A percentile compares a stretch with the other conserved stretches of the same genome.
Evolutionary conservation across 1,140 invertebrate species (phyloP).

Genomic region (Oryzaephilus surinamensis): DNA sequence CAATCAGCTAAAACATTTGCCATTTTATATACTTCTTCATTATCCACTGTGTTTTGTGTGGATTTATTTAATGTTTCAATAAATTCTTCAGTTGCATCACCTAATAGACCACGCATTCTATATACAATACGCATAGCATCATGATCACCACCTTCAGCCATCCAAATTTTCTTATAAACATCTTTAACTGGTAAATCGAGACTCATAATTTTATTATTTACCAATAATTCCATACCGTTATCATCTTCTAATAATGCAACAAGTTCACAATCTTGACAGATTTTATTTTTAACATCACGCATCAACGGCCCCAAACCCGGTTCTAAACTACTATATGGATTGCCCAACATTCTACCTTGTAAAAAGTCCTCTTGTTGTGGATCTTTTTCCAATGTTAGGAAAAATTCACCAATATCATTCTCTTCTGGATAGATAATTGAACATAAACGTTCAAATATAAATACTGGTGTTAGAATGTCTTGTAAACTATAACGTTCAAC

Average conservation of each 20-base stretch:
- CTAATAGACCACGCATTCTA: conserved; percentile 92
- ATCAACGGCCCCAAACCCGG: conserved; percentile 91
- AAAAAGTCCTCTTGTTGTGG: conserved; percentile 98
- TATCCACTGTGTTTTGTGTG: conserved; percentile 81
- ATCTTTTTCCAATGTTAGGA: conserved; percentile 93
- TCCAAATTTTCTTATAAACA: conserved; percentile 80
- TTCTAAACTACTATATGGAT: conserved; percentile 91
- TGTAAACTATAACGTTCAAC: conserved; percentile 85
- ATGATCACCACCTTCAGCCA: conserved; percentile 71
- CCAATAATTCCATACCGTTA: conserved; percentile 97
- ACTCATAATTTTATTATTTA: conserved; percentile 97
- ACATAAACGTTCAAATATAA: conserved; percentile 94
- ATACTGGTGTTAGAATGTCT: conserved; percentile 92
- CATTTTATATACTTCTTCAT: conserved; percentile 85
- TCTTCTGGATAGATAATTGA: conserved; percentile 97
- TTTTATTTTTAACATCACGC: conserved; percentile 98
- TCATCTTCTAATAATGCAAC: conserved; percentile 94
- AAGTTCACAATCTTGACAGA: conserved; percentile 93
- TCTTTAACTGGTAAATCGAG: conserved; percentile 93
- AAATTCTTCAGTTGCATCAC: conserved; percentile 97
- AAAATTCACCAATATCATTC: conserved; percentile 94
- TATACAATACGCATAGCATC: conserved; percentile 98
- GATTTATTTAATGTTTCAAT: conserved; percentile 88
- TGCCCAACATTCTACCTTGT: conserved; percentile 91
- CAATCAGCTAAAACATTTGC: conserved; percentile 63